Base-by-base conservation (phyloP, 2,113 vertebrate genomes). In the Formicarius rufipectus region DNA sequence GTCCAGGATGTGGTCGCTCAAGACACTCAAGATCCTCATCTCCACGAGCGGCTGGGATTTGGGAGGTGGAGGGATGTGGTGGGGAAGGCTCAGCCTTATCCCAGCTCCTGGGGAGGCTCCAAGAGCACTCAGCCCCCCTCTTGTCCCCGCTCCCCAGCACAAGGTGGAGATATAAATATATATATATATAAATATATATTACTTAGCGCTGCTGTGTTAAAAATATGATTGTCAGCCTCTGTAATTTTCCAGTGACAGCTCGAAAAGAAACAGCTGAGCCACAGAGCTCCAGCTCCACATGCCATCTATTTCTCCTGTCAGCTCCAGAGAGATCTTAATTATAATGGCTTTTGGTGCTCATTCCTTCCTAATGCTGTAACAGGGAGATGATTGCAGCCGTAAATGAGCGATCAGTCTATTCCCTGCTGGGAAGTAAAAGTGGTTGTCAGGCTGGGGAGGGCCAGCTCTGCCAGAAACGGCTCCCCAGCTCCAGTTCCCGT, bases 191-290 rank as follows among this genome's bases (percentile, higher is more conserved):
- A 62, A 98, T 98, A 98, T 98, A 96, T 97, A 98, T 98, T 97
- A 98, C 98, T 98, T 97, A 97, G 97, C 76, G 78, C 62, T 3
- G 53, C 91, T 50, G 72, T n/a, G 87, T 98, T 98, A 97, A 98
- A 98, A 98, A 98, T 97, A 98, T 95, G 96, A 91, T 91, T 76
- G 89, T 67, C 95, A 92, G 96, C 93, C 96, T 83, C 96, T 92
- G 96, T 95, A 96, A 97, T 96, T 96, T 96, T 76, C 96, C 97
- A 92, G 95, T 95, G 98, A 97, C 97, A 97, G 96, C 90, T 95
- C 94, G 84, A 97, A 95, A 97, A 94, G 97, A 96, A 97, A 97
- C 98, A 98, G 98, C 98, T 97, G 98, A 98, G 95, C 59, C 97
- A 85, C 96, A 77, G 96, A 91, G 96, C 97, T 95, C 78, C 63